Evolutionary conservation across 1,140 invertebrate species (phyloP).

Genomic region (Triops longicaudatus): DNA sequence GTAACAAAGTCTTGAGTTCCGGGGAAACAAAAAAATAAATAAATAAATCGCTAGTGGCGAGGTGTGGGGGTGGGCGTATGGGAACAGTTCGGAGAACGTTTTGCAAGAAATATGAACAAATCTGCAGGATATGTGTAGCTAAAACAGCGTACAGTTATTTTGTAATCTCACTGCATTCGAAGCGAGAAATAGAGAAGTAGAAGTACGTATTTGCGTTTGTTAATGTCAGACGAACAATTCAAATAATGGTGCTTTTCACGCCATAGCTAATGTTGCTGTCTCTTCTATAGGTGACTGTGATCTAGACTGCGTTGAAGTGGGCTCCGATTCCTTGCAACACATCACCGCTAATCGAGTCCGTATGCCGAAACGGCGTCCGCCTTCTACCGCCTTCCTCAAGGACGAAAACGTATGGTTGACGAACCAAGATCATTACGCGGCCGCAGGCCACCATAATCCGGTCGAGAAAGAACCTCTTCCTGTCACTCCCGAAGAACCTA

Average conservation of each 20-base stretch:
- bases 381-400: slow-evolving; percentile 44
- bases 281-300: slow-evolving; percentile 38
- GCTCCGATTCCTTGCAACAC: slow-evolving; percentile 49
- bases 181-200: too few relatives aligned
- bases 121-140: too few relatives aligned
- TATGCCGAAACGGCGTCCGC: slow-evolving; percentile 53
- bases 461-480: slow-evolving; percentile 17
- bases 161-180: too few relatives aligned
- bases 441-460: neutral
- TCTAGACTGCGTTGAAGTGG: slow-evolving; percentile 51
- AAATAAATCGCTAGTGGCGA: too few relatives aligned
- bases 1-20: too few relatives aligned
- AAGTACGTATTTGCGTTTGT: too few relatives aligned
- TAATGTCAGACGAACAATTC: neutral
- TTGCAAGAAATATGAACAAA: too few relatives aligned
- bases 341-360: slow-evolving; percentile 54
- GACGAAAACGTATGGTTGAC: slow-evolving; percentile 28
- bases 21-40: too few relatives aligned
- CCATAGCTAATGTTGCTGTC: neutral
- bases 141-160: too few relatives aligned
- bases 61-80: too few relatives aligned
- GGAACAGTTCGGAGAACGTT: too few relatives aligned
- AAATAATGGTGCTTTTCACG: too few relatives aligned
- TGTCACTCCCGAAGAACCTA: slow-evolving; percentile 16
- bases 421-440: neutral